A percentile compares a stretch with the other conserved stretches of the same genome.
phyloP scores from a whole-genome alignment of 1,140 invertebrate species.

The Asobara japonica region DNA sequence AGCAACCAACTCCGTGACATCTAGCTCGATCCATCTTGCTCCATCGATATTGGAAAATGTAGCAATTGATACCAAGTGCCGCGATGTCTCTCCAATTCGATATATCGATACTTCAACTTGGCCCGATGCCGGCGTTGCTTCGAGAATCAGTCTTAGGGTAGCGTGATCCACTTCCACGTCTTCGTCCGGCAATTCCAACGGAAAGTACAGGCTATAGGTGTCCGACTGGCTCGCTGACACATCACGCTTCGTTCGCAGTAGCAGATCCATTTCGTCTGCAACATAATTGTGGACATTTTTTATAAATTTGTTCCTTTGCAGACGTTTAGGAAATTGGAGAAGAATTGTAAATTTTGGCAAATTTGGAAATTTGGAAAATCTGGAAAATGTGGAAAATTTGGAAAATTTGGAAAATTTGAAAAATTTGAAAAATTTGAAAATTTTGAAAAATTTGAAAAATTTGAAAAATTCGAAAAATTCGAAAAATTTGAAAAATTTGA shows the following conservation, averaged over 20 bases:
- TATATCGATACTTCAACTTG: constrained; percentile 38
- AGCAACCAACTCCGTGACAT: constrained; percentile 66
- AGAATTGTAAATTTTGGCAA: too few relatives aligned
- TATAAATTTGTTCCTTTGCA: background rate
- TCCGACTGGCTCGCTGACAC: constrained; percentile 28
- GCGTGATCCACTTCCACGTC: constrained; percentile 48
- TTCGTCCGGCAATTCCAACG: constrained; percentile 45
- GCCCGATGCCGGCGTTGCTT: constrained; percentile 13
- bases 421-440: too few relatives aligned
- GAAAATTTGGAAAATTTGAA: too few relatives aligned
- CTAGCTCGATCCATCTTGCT: constrained; percentile 68
- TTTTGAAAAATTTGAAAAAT: too few relatives aligned
- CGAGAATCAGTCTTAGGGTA: constrained; percentile 45
- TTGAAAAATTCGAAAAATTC: too few relatives aligned
- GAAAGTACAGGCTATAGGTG: constrained; percentile 45
- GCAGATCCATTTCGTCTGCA: constrained; percentile 51
- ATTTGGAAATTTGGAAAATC: too few relatives aligned
- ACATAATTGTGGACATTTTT: constrained; percentile 37
- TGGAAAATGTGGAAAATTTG: too few relatives aligned
- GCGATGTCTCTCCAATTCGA: constrained; percentile 21
- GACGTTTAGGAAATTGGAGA: too few relatives aligned
- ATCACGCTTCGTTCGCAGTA: constrained; percentile 38
- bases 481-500: too few relatives aligned
- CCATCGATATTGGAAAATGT: constrained; percentile 17
- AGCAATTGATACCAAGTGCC: constrained; percentile 13